Evolutionary conservation across 2,888 invertebrate species (phyloP).

Genomic region (Pammene aurita): DNA sequence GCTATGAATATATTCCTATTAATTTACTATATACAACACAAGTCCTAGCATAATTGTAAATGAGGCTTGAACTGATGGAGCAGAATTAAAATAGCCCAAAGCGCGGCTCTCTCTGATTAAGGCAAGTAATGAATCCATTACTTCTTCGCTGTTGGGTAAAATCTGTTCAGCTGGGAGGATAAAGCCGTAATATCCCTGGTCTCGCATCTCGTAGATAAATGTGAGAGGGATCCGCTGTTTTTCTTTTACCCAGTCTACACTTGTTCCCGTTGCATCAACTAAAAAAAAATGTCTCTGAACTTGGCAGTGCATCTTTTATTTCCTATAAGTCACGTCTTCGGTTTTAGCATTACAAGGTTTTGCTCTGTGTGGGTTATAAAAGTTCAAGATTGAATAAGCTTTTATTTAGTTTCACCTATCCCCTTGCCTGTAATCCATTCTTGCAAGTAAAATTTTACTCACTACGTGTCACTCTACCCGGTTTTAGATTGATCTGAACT

Average conservation of each 20-base stretch:
- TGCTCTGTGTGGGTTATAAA: no score
- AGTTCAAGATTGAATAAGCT: no score
- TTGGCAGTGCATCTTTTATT: no score
- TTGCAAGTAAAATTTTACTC: no score
- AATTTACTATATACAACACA: conserved; percentile 14
- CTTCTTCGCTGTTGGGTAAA: conserved; percentile 79
- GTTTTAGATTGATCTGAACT: no score
- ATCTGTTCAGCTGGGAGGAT: conserved; percentile 85
- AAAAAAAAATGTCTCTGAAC: no score
- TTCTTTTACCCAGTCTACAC: conserved; percentile 87
- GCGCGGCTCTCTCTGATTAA: conserved; percentile 40
- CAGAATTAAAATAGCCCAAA: conserved; percentile 35
- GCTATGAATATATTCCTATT: no score
- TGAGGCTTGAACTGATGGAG: conserved; percentile 18
- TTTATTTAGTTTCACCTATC: no score
- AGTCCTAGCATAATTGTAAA: conserved; percentile 21
- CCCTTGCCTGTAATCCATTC: no score
- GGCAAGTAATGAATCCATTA: conserved; percentile 55
- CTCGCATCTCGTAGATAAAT: conserved; percentile 85
- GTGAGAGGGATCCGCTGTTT: conserved; percentile 81
- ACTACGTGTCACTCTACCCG: no score
- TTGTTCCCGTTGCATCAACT: conserved; percentile 84
- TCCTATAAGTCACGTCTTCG: no score
- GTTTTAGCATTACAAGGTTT: no score
- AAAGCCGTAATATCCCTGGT: conserved; percentile 85